These are phyloP conservation scores for Tupaia tana DNA, from an alignment of 2,113 vertebrate genomes.

Conservation along the genomic window DNA sequence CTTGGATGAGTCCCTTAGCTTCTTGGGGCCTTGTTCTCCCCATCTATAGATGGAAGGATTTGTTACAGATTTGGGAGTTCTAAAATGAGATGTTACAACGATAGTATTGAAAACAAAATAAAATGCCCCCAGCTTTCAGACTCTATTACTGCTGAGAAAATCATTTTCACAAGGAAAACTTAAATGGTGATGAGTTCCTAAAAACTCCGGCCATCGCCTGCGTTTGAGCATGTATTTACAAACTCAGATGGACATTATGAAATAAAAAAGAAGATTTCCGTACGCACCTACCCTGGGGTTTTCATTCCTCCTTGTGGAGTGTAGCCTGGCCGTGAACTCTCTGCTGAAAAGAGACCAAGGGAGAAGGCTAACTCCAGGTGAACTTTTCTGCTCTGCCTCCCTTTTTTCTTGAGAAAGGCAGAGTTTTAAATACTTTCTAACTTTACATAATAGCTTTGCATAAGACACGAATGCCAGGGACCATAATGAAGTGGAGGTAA, in stretches of 20 bases:
- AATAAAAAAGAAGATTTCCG: neutral
- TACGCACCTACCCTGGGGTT: neutral
- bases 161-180: neutral
- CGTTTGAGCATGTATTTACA: neutral
- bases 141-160: neutral
- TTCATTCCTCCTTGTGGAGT: neutral
- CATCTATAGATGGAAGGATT: neutral
- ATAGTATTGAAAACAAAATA: slow-evolving; percentile 11
- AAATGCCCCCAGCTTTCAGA: neutral
- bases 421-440: slow-evolving; percentile 60
- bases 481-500: slow-evolving; percentile 82
- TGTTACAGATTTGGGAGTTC: neutral
- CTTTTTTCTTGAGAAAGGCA: slow-evolving; percentile 30
- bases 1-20: neutral
- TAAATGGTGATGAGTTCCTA: neutral
- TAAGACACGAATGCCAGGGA: slow-evolving; percentile 60
- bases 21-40: neutral
- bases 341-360: fast-evolving
- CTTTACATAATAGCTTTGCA: slow-evolving; percentile 69
- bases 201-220: neutral
- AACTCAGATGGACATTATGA: neutral
- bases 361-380: neutral
- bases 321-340: neutral
- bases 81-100: neutral
- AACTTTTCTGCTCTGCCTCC: neutral